A percentile compares a stretch with the other conserved stretches of the same genome.
Conservation (phyloP, 2,888 invertebrate genomes). For the Scaptomyza polygonia region DNA sequence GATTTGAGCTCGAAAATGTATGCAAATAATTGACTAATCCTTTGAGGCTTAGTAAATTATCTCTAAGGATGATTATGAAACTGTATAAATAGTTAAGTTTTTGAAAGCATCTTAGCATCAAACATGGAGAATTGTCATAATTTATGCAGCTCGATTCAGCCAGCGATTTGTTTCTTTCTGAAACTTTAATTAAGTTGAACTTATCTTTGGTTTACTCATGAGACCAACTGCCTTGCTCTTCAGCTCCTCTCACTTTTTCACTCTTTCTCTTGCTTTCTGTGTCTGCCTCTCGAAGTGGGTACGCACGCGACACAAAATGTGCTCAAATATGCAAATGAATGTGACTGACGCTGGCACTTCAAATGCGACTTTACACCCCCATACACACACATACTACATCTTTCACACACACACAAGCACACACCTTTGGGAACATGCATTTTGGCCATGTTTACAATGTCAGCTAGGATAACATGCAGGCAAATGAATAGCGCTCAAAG, state of each 20-base stretch:
- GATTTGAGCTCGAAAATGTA: constrained; percentile 1
- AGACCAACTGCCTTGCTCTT: constrained; percentile 40
- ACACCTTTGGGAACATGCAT: constrained; percentile 71
- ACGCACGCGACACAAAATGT: constrained; percentile 49
- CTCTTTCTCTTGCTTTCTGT: constrained; percentile 6
- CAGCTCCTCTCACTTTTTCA: not conserved
- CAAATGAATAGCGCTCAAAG: constrained; percentile 41
- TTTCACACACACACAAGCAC: constrained; percentile 9
- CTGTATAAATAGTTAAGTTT: constrained; percentile 22
- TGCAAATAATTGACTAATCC: constrained; percentile 1
- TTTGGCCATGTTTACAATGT: constrained; percentile 78
- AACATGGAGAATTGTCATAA: constrained; percentile 52
- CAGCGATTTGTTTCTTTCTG: constrained; percentile 61
- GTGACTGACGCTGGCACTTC: constrained; percentile 65
- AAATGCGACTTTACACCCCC: constrained; percentile 69
- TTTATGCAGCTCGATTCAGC: constrained; percentile 58
- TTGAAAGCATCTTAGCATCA: constrained; percentile 7
- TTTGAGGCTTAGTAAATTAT: constrained; percentile 11
- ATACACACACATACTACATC: constrained; percentile 6
- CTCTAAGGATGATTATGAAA: constrained; percentile 20
- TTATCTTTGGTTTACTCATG: constrained; percentile 74
- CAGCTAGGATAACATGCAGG: constrained; percentile 72
- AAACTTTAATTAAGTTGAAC: constrained; percentile 77
- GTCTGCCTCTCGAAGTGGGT: constrained; percentile 17
- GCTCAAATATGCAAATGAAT: constrained; percentile 76